These are phyloP conservation scores for Megaceryle alcyon DNA, from an alignment of 2,797 vertebrate species.

Conservation along the genomic window DNA sequence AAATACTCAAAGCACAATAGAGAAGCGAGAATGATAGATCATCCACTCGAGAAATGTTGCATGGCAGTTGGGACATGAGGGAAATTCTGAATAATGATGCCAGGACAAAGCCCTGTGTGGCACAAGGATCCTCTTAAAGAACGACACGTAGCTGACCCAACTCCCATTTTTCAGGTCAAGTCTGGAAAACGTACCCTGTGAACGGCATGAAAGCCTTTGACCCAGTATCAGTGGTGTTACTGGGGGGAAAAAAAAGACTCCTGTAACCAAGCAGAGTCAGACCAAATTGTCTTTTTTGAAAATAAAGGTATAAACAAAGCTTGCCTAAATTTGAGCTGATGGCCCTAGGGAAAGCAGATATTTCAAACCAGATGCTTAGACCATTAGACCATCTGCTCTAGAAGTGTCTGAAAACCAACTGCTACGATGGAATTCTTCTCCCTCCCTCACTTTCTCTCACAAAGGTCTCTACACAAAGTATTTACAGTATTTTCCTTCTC, in stretches of 20 bases:
- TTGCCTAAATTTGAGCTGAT: slow-evolving; percentile 51
- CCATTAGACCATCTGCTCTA: slow-evolving; percentile 57
- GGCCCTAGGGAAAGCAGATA: slow-evolving; percentile 40
- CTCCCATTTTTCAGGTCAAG: neutral
- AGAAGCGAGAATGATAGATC: neutral
- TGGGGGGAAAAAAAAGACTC: neutral
- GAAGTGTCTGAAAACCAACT: slow-evolving; percentile 22
- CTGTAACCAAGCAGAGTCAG: neutral
- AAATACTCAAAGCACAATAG: neutral
- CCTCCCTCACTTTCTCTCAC: neutral
- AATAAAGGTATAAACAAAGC: slow-evolving; percentile 25
- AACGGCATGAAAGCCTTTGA: neutral
- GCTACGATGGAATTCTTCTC: neutral
- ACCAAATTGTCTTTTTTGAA: neutral
- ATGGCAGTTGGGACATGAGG: neutral
- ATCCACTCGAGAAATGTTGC: neutral
- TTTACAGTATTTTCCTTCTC: neutral
- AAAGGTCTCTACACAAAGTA: neutral
- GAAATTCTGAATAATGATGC: neutral
- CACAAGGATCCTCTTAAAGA: neutral
- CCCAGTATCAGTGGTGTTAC: neutral
- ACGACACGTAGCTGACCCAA: neutral
- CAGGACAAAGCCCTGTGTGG: neutral
- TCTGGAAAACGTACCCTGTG: neutral
- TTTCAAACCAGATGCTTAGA: slow-evolving; percentile 67